A percentile compares a stretch with the other conserved stretches of the same genome.
Conservation (phyloP, 2,113 vertebrate genomes). For the Pelodiscus sinensis region DNA sequence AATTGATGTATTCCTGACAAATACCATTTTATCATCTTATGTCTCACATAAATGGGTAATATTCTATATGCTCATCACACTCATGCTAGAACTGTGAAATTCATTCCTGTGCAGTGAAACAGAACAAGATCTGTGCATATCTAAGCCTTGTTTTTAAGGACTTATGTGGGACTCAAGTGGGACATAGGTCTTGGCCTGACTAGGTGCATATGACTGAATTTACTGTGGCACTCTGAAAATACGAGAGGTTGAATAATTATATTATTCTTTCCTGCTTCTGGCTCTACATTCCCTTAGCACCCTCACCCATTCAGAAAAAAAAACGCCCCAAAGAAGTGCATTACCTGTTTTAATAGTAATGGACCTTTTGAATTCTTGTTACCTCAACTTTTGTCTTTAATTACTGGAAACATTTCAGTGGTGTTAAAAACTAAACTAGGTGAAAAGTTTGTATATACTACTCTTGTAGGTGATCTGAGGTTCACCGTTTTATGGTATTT, state of each 20-base stretch:
- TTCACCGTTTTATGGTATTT: too few relatives aligned
- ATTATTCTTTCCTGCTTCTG: not conserved
- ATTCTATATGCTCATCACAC: not conserved
- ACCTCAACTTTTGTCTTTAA: too few relatives aligned
- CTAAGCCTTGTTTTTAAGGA: not conserved
- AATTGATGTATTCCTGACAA: not conserved
- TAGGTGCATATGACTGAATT: not conserved
- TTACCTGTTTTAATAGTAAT: not conserved
- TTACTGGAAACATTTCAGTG: too few relatives aligned
- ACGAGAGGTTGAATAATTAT: not conserved
- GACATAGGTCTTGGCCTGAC: not conserved
- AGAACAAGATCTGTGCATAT: not conserved
- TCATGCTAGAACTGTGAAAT: not conserved
- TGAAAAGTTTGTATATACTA: too few relatives aligned
- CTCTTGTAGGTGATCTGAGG: too few relatives aligned
- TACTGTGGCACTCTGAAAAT: not conserved
- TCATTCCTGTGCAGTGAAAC: not conserved
- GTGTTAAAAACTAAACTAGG: too few relatives aligned
- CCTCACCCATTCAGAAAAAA: not conserved
- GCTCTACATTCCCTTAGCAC: not conserved
- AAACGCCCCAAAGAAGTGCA: not conserved
- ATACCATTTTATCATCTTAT: too few relatives aligned
- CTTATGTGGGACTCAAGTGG: not conserved
- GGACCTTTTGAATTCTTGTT: too few relatives aligned
- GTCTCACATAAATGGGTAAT: too few relatives aligned